phyloP scores from a whole-genome alignment of 2,888 invertebrate species.

The Lepidochitona cinerea region DNA sequence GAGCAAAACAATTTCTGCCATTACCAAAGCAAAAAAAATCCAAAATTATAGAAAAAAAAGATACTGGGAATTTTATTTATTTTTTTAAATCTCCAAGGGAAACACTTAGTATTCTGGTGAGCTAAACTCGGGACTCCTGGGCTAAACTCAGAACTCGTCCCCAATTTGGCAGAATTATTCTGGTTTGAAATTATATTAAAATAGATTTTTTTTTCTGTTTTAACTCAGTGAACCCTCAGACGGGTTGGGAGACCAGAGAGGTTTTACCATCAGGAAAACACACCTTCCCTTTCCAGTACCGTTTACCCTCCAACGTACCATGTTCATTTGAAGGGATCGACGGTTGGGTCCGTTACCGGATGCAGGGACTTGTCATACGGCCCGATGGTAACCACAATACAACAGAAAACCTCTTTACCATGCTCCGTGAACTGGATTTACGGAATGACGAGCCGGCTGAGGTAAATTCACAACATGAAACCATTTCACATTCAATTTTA shows the following conservation, averaged over 20 bases:
- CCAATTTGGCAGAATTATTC: too few species aligned
- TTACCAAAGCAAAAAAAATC: too few species aligned
- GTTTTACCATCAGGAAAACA: conserved; percentile 60
- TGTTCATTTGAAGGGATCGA: conserved; percentile 64
- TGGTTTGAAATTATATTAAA: background rate
- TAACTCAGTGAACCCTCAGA: conserved; percentile 54
- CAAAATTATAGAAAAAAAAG: too few species aligned
- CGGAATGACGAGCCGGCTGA: conserved; percentile 1
- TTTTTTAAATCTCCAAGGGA: too few species aligned
- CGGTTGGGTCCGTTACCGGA: conserved; percentile 56
- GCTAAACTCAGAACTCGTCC: too few species aligned
- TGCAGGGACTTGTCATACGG: conserved; percentile 57
- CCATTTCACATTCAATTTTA: too few species aligned
- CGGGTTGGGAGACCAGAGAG: conserved; percentile 61
- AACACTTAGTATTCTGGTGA: too few species aligned
- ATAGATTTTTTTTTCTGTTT: background rate
- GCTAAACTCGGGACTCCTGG: too few species aligned
- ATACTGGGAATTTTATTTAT: too few species aligned
- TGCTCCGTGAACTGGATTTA: conserved; percentile 52
- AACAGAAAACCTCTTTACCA: conserved; percentile 52
- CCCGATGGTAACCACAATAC: conserved; percentile 56
- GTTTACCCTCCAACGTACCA: conserved; percentile 59
- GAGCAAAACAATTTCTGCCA: too few species aligned
- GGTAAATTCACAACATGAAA: too few species aligned
- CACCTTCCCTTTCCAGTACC: conserved; percentile 64